Base-by-base conservation (phyloP, 53 echinoderm and acorn worm species). In the Holothuria scabra region DNA sequence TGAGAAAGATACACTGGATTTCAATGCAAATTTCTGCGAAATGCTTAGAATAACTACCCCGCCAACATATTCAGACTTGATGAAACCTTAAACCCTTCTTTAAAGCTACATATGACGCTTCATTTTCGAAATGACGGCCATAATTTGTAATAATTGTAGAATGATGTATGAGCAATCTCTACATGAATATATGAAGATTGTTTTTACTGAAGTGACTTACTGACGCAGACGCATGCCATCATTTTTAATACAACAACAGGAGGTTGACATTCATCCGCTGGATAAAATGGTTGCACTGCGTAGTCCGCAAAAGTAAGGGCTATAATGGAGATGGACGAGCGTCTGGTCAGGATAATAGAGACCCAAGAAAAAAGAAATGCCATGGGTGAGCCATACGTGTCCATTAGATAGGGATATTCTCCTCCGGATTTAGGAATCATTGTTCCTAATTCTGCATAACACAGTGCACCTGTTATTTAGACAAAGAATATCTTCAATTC, bases 341-440 rank as follows among this genome's bases (percentile, higher is more conserved):
- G 91, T 31, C 85, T 86, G 81, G 90, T 81, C 46, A 95, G 87
- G 25, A 95, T 56, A 37, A 87, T 86, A 4, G 91, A 89, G 32
- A 93, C 85, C 96, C 96, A 95, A 26, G 96, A 74, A 13, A 72
- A 88, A 0, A 95, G 60, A 84, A 93, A 95, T 8, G 87, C 96
- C 8, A 89, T n/a, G 2, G 85, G 65, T 1, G 89, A 52, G 34
- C 96, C 96, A 56, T 90, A 89, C 23, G 90, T 88, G 16, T 91
- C 87, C 56, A 75, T 60, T 5, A 93, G 72, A 81, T 93, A 93
- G 20, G 87, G 84, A 70, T 88, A 93, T 30, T 95, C 96, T 24
- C 89, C 93, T 0, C 93, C 96, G 3, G 96, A 95, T 46, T 93
- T 93, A 13, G 96, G 96, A 28, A 95, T 95, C 13, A 95, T 62